A percentile compares a stretch with the other conserved stretches of the same genome.
These are phyloP conservation scores for Dryobates pubescens DNA, from an alignment of 2,797 vertebrate species.

Conservation along the genomic window DNA sequence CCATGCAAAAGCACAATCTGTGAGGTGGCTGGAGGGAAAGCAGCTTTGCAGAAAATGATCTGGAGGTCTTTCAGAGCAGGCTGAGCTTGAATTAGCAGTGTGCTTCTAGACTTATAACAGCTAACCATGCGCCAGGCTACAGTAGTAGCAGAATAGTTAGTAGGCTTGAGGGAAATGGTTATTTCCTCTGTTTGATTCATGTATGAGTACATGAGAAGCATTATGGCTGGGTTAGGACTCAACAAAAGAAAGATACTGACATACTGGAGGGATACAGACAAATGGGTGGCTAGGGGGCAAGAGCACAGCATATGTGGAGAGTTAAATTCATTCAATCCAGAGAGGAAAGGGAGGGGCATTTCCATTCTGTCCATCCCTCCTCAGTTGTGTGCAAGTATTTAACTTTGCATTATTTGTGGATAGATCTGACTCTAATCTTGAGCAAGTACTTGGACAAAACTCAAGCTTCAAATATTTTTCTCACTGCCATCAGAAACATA, in stretches of 20 bases:
- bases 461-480: neutral
- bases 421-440: neutral
- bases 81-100: accelerated
- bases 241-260: neutral
- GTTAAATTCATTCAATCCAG: neutral
- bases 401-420: neutral
- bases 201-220: neutral
- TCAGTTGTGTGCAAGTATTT: neutral
- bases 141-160: neutral
- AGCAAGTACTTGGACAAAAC: neutral
- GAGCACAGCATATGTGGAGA: accelerated
- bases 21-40: neutral
- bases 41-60: neutral
- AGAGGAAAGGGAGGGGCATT: neutral
- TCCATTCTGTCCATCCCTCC: neutral
- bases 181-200: neutral
- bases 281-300: accelerated
- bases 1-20: neutral
- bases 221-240: neutral
- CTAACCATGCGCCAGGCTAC: neutral
- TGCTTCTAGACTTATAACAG: neutral
- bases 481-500: neutral
- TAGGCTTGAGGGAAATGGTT: neutral
- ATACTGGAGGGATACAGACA: neutral
- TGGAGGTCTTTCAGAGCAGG: neutral